Percentiles rank a stretch among this genome's conserved stretches.
Conservation (phyloP, 2,113 vertebrate genomes). For the Rhynchopsitta pachyrhyncha region DNA sequence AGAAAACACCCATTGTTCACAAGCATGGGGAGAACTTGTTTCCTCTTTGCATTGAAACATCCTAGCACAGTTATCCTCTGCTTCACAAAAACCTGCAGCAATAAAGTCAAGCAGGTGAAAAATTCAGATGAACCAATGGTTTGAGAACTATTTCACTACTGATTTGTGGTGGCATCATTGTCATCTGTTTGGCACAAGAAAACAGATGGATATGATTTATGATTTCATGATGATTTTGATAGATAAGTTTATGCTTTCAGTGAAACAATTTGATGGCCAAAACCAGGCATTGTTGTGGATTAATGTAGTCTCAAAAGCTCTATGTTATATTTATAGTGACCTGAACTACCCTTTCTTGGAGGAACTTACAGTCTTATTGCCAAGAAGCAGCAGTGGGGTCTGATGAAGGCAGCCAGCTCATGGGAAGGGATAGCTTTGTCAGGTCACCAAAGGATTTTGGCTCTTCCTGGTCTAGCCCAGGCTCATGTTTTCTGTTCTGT, state of each 20-base stretch:
- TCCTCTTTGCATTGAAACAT: not conserved
- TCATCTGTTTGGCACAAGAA: not conserved
- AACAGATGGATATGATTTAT: not conserved
- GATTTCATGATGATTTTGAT: not conserved
- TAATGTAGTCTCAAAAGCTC: not conserved
- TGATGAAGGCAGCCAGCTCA: not conserved
- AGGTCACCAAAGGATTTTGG: not conserved
- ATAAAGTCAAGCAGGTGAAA: not conserved
- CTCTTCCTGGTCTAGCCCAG: not conserved
- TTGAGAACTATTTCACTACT: not conserved
- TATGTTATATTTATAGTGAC: not conserved
- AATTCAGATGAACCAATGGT: not conserved
- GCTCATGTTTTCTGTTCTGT: not conserved
- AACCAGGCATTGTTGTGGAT: not conserved
- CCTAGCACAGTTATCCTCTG: not conserved
- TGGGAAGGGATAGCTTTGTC: not conserved
- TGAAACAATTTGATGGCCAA: not conserved
- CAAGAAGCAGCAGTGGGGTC: not conserved
- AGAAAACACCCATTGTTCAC: fast-evolving
- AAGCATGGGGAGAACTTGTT: not conserved
- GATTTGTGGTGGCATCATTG: not conserved
- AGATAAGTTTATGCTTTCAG: not conserved
- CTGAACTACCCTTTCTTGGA: not conserved
- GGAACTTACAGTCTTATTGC: not conserved
- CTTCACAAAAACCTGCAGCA: not conserved